Evolutionary conservation across 1,140 invertebrate genomes (phyloP).

Genomic region (Papilio helenus): DNA sequence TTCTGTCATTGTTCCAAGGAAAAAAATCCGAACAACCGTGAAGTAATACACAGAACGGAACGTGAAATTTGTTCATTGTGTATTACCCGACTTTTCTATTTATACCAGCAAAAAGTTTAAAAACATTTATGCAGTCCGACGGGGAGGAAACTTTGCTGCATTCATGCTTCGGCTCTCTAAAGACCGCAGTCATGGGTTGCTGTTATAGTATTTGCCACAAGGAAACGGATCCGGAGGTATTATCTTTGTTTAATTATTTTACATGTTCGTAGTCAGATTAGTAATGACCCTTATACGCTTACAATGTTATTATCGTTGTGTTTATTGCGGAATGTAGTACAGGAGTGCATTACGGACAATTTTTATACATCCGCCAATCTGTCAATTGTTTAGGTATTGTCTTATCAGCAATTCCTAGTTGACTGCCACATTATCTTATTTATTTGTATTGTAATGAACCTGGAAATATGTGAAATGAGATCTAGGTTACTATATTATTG

Average conservation of each 20-base stretch:
- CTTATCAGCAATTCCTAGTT: slow-evolving; percentile 61
- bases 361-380: slow-evolving; percentile 33
- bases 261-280: slow-evolving; percentile 41
- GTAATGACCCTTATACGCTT: slow-evolving; percentile 16
- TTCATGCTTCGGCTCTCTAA: slow-evolving; percentile 78
- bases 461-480: slow-evolving; percentile 44
- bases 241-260: slow-evolving; percentile 43
- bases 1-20: slow-evolving; percentile 30
- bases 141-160: slow-evolving; percentile 70
- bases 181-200: slow-evolving; percentile 80
- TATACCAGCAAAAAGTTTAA: slow-evolving; percentile 66
- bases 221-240: slow-evolving; percentile 83
- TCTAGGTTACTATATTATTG: slow-evolving; percentile 26
- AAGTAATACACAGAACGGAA: slow-evolving; percentile 47
- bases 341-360: slow-evolving; percentile 18
- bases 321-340: neutral
- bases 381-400: slow-evolving; percentile 29
- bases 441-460: slow-evolving; percentile 46
- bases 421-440: slow-evolving; percentile 61
- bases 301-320: slow-evolving; percentile 1
- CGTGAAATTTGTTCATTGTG: slow-evolving; percentile 52
- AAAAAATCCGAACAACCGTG: slow-evolving; percentile 42
- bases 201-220: slow-evolving; percentile 85
- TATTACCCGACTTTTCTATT: slow-evolving; percentile 76
- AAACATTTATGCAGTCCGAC: slow-evolving; percentile 80